Evolutionary conservation across 2,113 vertebrate species (phyloP).

Genomic region (Arizona elegans): DNA sequence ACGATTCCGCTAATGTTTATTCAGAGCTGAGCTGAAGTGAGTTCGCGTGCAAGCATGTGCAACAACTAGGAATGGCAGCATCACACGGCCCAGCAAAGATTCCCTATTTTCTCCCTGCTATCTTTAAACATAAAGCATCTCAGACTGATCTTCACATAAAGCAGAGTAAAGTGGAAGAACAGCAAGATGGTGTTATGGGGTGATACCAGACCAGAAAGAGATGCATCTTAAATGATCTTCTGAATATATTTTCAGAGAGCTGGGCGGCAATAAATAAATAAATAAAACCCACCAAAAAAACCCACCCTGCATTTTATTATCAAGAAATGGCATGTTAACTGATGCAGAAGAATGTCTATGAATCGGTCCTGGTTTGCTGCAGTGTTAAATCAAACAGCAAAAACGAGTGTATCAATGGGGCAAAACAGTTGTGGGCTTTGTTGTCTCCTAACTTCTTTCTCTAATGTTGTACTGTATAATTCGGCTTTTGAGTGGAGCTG

Average conservation of each 20-base stretch:
- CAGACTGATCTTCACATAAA: background rate
- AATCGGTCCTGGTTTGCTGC: background rate
- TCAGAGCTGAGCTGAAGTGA: background rate
- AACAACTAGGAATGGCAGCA: background rate
- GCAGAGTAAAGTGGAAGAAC: background rate
- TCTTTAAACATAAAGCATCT: background rate
- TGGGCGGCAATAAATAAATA: background rate
- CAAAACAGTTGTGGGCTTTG: background rate
- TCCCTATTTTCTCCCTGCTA: background rate
- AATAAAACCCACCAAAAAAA: no score
- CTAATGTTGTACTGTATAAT: background rate
- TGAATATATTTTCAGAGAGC: background rate
- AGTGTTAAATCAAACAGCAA: background rate
- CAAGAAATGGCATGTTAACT: background rate
- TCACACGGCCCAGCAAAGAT: background rate
- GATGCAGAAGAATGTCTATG: background rate
- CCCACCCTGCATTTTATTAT: background rate
- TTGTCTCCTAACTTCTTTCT: background rate
- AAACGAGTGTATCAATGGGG: background rate
- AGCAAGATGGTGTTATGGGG: background rate
- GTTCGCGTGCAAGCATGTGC: background rate
- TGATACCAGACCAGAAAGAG: background rate
- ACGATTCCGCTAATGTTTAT: constrained; percentile 2
- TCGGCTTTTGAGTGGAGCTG: background rate
- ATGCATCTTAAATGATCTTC: background rate